Conservation (phyloP, 2,888 invertebrate species). For the Exocentrus adspersus region DNA sequence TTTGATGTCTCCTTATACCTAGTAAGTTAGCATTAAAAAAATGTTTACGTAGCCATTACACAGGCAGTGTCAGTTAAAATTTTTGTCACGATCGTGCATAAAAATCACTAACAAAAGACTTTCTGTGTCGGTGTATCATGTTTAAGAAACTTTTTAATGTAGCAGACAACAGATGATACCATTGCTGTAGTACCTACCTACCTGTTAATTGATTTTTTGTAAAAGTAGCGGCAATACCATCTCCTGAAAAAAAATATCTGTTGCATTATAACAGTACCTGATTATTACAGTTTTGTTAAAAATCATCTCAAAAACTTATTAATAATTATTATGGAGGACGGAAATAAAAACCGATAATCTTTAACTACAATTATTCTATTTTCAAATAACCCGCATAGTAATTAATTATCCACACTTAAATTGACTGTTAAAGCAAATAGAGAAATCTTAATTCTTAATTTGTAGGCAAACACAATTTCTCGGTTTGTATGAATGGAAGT, state of each 20-base stretch:
- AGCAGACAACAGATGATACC: conserved; percentile 2
- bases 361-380: neutral
- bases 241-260: no score
- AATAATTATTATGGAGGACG: no score
- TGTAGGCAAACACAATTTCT: neutral
- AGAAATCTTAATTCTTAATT: neutral
- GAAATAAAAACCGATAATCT: no score
- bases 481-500: no score
- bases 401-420: conserved; percentile 2
- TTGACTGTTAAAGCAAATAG: neutral
- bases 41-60: conserved; percentile 14
- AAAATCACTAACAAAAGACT: conserved; percentile 22
- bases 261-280: no score
- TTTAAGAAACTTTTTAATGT: neutral
- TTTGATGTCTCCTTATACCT: no score
- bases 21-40: no score
- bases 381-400: neutral
- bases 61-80: conserved; percentile 24
- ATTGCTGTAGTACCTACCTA: neutral
- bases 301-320: no score
- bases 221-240: no score
- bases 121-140: conserved; percentile 26
- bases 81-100: conserved; percentile 22
- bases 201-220: no score
- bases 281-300: no score